These are phyloP conservation scores for Pelagia noctiluca DNA, from an alignment of 30 jellyfish, hydroid and myxozoan species.

Conservation along the genomic window DNA sequence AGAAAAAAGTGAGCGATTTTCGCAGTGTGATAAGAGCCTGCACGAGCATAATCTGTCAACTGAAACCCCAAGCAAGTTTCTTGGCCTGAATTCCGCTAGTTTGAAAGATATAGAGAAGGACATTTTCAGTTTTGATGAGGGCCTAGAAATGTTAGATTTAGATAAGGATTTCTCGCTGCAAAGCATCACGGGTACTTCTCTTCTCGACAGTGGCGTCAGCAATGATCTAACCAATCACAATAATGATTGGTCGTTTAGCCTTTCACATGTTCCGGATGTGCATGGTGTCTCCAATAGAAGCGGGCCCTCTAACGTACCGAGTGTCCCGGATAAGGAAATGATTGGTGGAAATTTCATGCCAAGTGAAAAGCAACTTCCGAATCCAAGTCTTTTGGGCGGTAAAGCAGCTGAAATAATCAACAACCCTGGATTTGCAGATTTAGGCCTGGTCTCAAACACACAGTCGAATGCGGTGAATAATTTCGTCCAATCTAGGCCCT, in stretches of 20 bases:
- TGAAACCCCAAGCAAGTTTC: conserved; percentile 47
- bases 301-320: not conserved
- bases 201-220: conserved; percentile 39
- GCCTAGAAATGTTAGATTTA: conserved; percentile 57
- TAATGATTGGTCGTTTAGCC: conserved; percentile 50
- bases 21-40: conserved; percentile 14
- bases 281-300: not conserved
- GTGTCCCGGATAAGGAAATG: too few species aligned
- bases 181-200: not conserved
- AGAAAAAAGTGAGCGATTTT: not conserved
- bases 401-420: too few species aligned
- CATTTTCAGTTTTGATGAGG: conserved; percentile 67
- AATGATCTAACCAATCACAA: conserved; percentile 11
- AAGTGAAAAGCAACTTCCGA: too few species aligned
- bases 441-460: too few species aligned
- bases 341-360: too few species aligned
- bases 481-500: not conserved
- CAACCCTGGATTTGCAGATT: too few species aligned
- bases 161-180: conserved; percentile 56
- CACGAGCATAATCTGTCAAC: not conserved
- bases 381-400: too few species aligned
- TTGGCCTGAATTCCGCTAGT: conserved; percentile 56
- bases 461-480: too few species aligned
- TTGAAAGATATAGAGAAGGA: conserved; percentile 64
- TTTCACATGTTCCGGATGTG: conserved; percentile 49